Evolutionary conservation across 92 coral and sea anemone species (phyloP), one percentile per base, ranked within the genome.

Genomic region (Epizoanthus ramosus): DNA sequence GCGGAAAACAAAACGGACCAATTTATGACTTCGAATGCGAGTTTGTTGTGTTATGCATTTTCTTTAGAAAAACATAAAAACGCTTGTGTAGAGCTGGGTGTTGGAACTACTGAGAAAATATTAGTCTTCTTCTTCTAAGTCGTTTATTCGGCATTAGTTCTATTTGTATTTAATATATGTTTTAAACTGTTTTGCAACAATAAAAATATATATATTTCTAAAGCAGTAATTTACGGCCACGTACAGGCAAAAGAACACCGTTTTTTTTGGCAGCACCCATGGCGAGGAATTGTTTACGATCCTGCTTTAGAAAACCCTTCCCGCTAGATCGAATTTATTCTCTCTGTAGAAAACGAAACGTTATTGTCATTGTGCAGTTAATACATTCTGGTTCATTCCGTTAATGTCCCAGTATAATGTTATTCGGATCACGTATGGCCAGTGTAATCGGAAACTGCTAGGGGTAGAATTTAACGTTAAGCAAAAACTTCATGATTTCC

Each of bases 11-110:
- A 9, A 64, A 64, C 28, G 24, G 69, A 12, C 37, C 39, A 64
- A 64, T 64, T 64, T 24, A 64, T 15, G 69, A 13, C 69, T 64
- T 64, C 39, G 69, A 67, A 23, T 67, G 72, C 72, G 21, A 3
- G 72, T 67, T 67, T 8, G 47, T n/a, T 67, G 47, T 33, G 17
- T 67, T 33, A 28, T 63, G n/a, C 39, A 16, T 19, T 67, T 31
- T 67, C n/a, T 4, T 24, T 5, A 7, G 16, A 35, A 64, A 64
- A 64, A 35, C 35, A 15, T 9, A 33, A 64, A 64, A 28, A 5
- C 9, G 12, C 4, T 64, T 25, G 28, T 21, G 69, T 24, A 35
- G 17, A 25, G 17, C 41, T 23, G 22, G 69, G 69, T 12, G 18
- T 64, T 64, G 17, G 39, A 7, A 15, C 15, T 23, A 23, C 12